These are phyloP conservation scores for Neocloeon triangulifer DNA, from an alignment of 1,140 invertebrate genomes.

Conservation along the genomic window DNA sequence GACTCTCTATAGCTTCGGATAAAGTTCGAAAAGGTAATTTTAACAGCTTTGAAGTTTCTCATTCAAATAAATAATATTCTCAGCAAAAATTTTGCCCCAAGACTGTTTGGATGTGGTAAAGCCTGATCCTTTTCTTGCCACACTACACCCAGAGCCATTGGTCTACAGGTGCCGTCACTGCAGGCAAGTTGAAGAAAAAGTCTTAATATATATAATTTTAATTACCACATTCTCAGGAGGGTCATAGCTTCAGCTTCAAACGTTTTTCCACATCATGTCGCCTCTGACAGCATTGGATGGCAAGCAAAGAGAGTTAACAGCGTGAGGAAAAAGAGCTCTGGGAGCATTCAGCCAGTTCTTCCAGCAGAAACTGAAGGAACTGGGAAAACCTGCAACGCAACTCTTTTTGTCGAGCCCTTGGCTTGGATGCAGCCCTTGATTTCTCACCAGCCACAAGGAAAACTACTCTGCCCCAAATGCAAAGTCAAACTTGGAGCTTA, in stretches of 20 bases:
- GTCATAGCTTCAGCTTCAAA: conserved; percentile 56
- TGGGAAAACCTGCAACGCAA: conserved; percentile 32
- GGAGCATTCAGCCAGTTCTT: no score
- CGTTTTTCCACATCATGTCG: conserved; percentile 34
- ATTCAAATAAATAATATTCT: conserved; percentile 12
- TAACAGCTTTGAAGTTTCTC: neutral
- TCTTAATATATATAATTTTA: no score
- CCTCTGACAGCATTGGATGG: no score
- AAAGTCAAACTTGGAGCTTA: conserved; percentile 55
- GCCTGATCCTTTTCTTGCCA: conserved; percentile 49
- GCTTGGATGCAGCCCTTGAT: conserved; percentile 51
- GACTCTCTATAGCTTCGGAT: conserved; percentile 52
- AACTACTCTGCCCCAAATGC: conserved; percentile 66
- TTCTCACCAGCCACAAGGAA: conserved; percentile 22
- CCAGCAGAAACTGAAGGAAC: conserved; percentile 15
- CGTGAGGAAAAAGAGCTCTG: no score
- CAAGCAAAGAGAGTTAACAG: no score
- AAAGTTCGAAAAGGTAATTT: conserved; percentile 48
- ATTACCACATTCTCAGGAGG: conserved; percentile 18
- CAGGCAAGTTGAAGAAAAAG: conserved; percentile 20
- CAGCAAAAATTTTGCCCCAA: conserved; percentile 58
- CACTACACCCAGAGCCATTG: conserved; percentile 51
- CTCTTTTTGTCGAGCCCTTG: conserved; percentile 58
- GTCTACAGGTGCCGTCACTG: conserved; percentile 62
- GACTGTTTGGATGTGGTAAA: conserved; percentile 51